Percentiles rank a stretch among this genome's conserved stretches.
These are phyloP conservation scores for Graptemys geographica DNA, from an alignment of 2,797 vertebrate species.

Conservation along the genomic window DNA sequence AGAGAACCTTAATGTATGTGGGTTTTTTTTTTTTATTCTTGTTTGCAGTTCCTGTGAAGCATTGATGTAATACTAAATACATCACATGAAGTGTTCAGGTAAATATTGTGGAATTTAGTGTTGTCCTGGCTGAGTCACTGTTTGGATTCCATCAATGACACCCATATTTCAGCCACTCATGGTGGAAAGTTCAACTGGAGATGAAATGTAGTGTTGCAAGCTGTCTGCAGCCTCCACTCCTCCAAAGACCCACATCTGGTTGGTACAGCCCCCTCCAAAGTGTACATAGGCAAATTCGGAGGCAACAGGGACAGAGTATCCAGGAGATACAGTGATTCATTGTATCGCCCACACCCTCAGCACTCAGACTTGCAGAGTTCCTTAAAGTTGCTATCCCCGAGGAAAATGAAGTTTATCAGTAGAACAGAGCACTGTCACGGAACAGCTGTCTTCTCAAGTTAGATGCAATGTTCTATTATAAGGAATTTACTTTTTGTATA, in stretches of 20 bases:
- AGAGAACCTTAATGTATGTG: slow-evolving; percentile 22
- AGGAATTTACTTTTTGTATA: fast-evolving
- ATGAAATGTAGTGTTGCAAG: neutral
- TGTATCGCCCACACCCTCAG: neutral
- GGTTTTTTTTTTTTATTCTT: neutral
- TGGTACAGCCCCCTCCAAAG: neutral
- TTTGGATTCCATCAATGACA: fast-evolving
- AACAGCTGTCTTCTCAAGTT: neutral
- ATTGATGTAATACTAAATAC: neutral
- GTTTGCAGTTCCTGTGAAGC: neutral
- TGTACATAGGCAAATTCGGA: neutral
- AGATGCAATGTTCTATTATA: neutral
- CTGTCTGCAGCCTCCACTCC: neutral
- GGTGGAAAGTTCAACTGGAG: neutral
- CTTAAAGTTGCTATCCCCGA: neutral
- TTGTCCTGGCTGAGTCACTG: neutral
- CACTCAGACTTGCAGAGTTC: neutral
- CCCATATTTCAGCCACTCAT: fast-evolving
- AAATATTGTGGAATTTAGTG: neutral
- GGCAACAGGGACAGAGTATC: neutral
- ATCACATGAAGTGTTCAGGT: neutral
- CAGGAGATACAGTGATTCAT: neutral
- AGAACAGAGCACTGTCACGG: neutral
- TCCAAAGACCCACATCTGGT: fast-evolving
- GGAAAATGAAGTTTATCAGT: fast-evolving